Conservation (phyloP, 2,888 invertebrate species). For the Hoplodrina blanda region DNA sequence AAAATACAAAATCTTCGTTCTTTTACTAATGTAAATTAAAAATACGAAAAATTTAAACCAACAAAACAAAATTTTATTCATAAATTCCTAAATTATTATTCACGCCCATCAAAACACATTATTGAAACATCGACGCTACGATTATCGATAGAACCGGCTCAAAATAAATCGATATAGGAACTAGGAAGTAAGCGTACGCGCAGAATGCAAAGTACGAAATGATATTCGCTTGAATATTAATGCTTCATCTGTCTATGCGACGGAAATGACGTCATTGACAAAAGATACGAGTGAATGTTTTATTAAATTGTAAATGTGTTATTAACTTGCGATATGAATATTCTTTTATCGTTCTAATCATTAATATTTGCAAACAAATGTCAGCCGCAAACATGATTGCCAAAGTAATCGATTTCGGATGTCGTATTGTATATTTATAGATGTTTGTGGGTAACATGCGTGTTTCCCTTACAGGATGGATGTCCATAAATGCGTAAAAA, state of each 20-base stretch:
- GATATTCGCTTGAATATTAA: conserved; percentile 48
- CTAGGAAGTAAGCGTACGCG: conserved; percentile 16
- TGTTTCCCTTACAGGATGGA: conserved; percentile 25
- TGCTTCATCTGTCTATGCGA: conserved; percentile 34
- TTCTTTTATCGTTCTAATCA: not conserved
- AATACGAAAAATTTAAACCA: too few relatives aligned
- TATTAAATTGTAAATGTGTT: conserved; percentile 31
- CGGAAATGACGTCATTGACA: conserved; percentile 44
- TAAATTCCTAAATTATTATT: conserved; percentile 11
- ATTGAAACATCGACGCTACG: conserved; percentile 6
- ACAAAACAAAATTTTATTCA: not conserved
- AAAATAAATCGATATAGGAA: conserved; percentile 43
- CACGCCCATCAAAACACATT: not conserved
- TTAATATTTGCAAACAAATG: conserved; percentile 48
- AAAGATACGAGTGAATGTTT: conserved; percentile 24
- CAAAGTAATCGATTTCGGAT: conserved; percentile 36
- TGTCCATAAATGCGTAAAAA: conserved; percentile 11
- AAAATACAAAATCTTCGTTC: not conserved
- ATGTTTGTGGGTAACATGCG: conserved; percentile 3
- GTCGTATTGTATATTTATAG: conserved; percentile 27
- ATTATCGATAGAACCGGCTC: conserved; percentile 25
- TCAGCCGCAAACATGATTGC: conserved; percentile 13
- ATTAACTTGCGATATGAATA: not conserved
- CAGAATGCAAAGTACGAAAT: conserved; percentile 45
- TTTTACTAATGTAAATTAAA: too few relatives aligned